phyloP scores from a whole-genome alignment of 2,113 vertebrate species.

The Erythrolamprus reginae region DNA sequence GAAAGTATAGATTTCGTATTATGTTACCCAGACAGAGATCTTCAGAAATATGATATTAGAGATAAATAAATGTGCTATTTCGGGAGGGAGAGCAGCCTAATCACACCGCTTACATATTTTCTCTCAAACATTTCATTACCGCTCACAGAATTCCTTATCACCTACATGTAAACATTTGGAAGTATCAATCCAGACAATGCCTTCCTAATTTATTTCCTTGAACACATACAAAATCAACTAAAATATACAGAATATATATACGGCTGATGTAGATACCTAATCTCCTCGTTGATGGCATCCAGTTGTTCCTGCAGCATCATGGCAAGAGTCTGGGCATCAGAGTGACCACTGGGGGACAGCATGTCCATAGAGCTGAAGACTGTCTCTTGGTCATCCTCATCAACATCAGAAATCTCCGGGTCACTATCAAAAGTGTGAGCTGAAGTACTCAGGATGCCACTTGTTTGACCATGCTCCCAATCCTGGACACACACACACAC shows the following conservation, averaged over 20 bases:
- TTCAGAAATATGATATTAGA: background rate
- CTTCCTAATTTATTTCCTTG: background rate
- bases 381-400: slow-evolving; percentile 78
- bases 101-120: background rate
- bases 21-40: background rate
- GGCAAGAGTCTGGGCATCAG: slow-evolving; percentile 91
- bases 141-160: background rate
- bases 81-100: background rate
- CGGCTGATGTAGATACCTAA: slow-evolving; percentile 70
- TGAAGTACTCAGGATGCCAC: slow-evolving; percentile 75
- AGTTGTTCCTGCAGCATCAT: slow-evolving; percentile 97
- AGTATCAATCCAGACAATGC: background rate
- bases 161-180: background rate
- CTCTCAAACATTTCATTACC: background rate
- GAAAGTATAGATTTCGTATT: background rate
- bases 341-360: slow-evolving; percentile 88
- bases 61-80: background rate
- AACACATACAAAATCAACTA: background rate
- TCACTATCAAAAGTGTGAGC: slow-evolving; percentile 84
- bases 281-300: slow-evolving; percentile 96
- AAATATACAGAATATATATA: background rate
- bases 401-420: slow-evolving; percentile 85
- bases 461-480: slow-evolving; percentile 77
- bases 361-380: slow-evolving; percentile 79
- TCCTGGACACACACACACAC: slow-evolving; percentile 80